phyloP scores from a whole-genome alignment of 2,113 vertebrate genomes.

The Carettochelys insculpta region DNA sequence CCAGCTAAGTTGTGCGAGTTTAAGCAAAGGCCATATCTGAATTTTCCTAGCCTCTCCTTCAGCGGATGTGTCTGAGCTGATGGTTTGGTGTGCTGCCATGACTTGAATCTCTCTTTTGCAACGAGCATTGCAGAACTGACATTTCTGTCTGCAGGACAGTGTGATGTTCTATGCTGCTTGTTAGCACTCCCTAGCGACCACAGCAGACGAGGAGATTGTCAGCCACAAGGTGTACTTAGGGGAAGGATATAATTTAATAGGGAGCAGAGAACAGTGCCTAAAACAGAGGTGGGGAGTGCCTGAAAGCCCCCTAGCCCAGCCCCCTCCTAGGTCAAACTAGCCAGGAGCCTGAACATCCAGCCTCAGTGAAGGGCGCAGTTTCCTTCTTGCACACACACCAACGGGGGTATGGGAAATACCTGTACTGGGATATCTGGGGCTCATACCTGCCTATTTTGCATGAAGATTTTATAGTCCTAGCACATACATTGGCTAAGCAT shows the following conservation, averaged over 20 bases:
- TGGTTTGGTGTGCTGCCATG: conserved; percentile 7
- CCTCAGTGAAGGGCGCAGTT: fast-evolving
- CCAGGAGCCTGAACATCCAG: neutral
- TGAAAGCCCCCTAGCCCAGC: neutral
- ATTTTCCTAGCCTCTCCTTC: conserved; percentile 57
- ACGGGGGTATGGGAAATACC: fast-evolving
- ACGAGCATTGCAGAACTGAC: neutral
- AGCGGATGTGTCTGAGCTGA: conserved; percentile 9
- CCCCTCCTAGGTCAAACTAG: neutral
- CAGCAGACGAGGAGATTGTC: neutral
- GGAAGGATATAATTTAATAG: neutral
- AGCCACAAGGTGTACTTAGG: fast-evolving
- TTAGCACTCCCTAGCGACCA: neutral
- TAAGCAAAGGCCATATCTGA: conserved; percentile 67
- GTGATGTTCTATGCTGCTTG: neutral
- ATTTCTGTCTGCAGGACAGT: neutral
- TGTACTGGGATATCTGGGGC: neutral
- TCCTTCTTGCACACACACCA: conserved; percentile 14
- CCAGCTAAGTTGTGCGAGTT: conserved; percentile 56
- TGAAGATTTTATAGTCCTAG: conserved; percentile 62
- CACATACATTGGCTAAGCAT: neutral
- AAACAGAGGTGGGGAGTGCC: conserved; percentile 11
- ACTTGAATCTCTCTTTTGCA: neutral
- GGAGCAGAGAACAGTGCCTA: conserved; percentile 23
- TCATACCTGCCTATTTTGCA: conserved; percentile 6